A percentile compares a stretch with the other conserved stretches of the same genome.
These are phyloP conservation scores for Drosophila pallidifrons DNA, from an alignment of 1,140 invertebrate genomes.

Conservation along the genomic window DNA sequence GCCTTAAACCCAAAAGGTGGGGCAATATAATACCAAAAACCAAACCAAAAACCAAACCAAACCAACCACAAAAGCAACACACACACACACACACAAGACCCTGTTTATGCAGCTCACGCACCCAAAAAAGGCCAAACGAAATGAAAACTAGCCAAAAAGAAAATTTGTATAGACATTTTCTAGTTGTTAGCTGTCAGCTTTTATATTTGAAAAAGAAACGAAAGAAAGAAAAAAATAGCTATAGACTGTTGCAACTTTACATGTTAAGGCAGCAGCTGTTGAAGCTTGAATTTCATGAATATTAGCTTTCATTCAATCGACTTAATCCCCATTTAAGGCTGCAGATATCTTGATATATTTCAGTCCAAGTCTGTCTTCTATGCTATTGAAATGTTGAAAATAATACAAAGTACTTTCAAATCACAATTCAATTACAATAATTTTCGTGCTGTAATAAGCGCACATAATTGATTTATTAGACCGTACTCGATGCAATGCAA, in stretches of 20 bases:
- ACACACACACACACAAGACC: constrained; percentile 33
- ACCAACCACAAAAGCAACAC: constrained; percentile 53
- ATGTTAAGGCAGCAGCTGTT: constrained; percentile 13
- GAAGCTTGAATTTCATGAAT: constrained; percentile 3
- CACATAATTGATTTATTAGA: neutral
- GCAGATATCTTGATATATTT: neutral
- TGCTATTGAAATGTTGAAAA: no score
- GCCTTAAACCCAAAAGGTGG: constrained; percentile 37
- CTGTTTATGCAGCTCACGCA: constrained; percentile 77
- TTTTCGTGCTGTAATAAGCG: neutral
- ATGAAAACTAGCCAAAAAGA: constrained; percentile 51
- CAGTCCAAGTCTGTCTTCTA: no score
- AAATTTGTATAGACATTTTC: constrained; percentile 62
- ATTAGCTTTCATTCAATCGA: neutral
- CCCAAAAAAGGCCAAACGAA: constrained; percentile 43
- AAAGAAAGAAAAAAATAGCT: no score
- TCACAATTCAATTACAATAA: neutral
- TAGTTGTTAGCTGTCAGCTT: constrained; percentile 59
- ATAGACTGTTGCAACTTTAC: constrained; percentile 20
- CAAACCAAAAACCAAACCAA: constrained; percentile 56
- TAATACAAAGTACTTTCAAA: neutral
- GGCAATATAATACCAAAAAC: constrained; percentile 60
- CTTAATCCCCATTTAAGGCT: neutral
- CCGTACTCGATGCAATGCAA: neutral
- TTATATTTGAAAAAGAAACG: constrained; percentile 14